Base-by-base conservation (phyloP, 2,888 invertebrate genomes). In the Cerastis rubricosa region DNA sequence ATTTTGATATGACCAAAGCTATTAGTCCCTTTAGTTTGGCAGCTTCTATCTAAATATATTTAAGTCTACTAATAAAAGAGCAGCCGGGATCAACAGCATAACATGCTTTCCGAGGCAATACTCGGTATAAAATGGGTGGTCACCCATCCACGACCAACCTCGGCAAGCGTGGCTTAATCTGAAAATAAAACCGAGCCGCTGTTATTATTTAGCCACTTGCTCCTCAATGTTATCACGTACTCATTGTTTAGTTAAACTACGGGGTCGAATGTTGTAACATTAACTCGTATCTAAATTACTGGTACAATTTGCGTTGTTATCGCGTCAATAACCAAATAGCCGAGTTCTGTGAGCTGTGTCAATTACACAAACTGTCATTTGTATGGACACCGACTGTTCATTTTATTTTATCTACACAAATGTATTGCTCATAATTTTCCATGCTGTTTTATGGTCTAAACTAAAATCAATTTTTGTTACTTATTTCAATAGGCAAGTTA, bases 311-410 rank as follows among this genome's bases (percentile, higher is more conserved):
- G 49, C 29, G 69, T 78, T 57, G 72, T 43, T 81, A 66, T 78
- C 63, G 73, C n/a, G 68, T 73, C 78, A 81, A 45, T 73, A 78
- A 66, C 43, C 54, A 54, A 63, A 67, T 35, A 49, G 29, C 49
- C 11, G 3, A 7, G 43, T 19, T 43, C 11, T 65, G 71, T 82
- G 78, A 73, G 61, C 61, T 80, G 70, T 75, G 80, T 83, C 83
- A 74, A 79, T 71, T 83, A 71, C 49, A 43, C 64, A 67, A 61
- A 82, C 68, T 29, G 29, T 69, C 25, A 80, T 83, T 61, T 71
- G 75, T 65, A 49, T 40, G 25, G 35, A 40, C 57, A 74, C 45
- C 22, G 71, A 71, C 71, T 69, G 68, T 45, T 63, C 54, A 66
- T 83, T 83, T 65, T 65, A 82, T 81, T 69, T 61, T 35, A 76